A percentile compares a stretch with the other conserved stretches of the same genome.
These are phyloP conservation scores for Pangasius krempfi DNA, from an alignment of 2,797 vertebrate species.

Conservation along the genomic window DNA sequence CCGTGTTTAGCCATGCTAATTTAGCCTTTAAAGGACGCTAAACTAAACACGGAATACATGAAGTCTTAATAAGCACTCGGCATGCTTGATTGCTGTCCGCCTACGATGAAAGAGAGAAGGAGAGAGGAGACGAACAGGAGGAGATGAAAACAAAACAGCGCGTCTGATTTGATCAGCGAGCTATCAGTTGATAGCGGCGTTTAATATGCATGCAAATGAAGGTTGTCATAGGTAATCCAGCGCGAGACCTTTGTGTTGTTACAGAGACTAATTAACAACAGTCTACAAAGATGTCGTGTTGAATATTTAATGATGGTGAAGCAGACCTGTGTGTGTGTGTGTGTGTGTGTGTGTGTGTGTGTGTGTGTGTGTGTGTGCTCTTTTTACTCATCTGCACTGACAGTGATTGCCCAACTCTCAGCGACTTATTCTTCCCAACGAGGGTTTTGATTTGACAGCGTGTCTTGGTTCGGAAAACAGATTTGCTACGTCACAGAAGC, in stretches of 20 bases:
- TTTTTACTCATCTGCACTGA: constrained; percentile 79
- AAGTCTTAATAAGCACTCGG: constrained; percentile 48
- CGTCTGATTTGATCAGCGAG: constrained; percentile 62
- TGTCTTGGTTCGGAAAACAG: not conserved
- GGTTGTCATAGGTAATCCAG: constrained; percentile 67
- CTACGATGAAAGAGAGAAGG: constrained; percentile 8
- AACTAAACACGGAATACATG: constrained; percentile 36
- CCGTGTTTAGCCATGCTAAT: not conserved
- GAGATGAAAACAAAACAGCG: constrained; percentile 40
- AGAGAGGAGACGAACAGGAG: not conserved
- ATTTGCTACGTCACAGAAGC: not conserved
- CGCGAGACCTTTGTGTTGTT: constrained; percentile 74
- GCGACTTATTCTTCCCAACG: not conserved
- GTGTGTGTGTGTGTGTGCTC: constrained; percentile 70
- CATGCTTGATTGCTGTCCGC: constrained; percentile 37
- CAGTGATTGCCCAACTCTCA: constrained; percentile 43
- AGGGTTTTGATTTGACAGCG: not conserved
- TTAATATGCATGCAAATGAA: constrained; percentile 69
- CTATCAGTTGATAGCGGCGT: constrained; percentile 56
- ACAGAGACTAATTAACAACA: constrained; percentile 78
- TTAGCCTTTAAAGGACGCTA: constrained; percentile 25
- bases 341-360: constrained; percentile 69
- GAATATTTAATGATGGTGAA: constrained; percentile 83
- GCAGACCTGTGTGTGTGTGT: constrained; percentile 65
- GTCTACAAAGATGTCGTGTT: constrained; percentile 79